A percentile compares a stretch with the other conserved stretches of the same genome.
These are phyloP conservation scores for Solea solea DNA, from an alignment of 2,113 vertebrate genomes.

Conservation along the genomic window DNA sequence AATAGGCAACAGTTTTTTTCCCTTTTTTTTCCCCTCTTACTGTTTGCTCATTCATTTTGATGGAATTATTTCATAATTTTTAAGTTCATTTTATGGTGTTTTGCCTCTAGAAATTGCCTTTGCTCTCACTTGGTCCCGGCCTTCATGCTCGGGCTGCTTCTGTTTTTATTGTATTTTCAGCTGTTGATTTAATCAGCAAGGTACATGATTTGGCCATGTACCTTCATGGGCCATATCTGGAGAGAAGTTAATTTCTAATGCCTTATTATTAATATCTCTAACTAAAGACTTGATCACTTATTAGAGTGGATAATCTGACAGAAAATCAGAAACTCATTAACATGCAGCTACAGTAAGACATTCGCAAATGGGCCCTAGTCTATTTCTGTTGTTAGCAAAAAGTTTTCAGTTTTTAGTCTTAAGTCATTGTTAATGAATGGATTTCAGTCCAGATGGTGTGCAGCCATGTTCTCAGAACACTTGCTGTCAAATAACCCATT, in stretches of 20 bases:
- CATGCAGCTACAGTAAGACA: neutral
- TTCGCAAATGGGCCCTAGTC: neutral
- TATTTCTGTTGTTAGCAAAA: neutral
- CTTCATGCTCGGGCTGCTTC: neutral
- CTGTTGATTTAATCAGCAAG: neutral
- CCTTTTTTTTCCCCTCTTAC: no score
- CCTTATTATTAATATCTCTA: neutral
- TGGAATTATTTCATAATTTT: neutral
- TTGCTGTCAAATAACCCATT: no score
- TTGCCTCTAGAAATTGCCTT: neutral
- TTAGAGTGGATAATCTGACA: neutral
- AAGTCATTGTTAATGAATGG: neutral
- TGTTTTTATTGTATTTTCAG: neutral
- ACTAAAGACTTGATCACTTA: neutral
- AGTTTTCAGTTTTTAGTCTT: neutral
- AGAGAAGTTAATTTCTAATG: neutral
- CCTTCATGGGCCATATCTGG: neutral
- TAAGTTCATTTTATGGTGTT: neutral
- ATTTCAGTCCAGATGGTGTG: no score
- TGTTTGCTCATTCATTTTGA: neutral
- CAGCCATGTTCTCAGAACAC: no score
- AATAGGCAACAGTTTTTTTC: no score
- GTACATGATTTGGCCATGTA: neutral
- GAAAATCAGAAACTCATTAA: neutral
- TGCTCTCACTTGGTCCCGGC: no score